Percentiles rank a stretch among this genome's conserved stretches.
Conservation (phyloP, 2,113 vertebrate genomes). For the Cacatua alba region DNA sequence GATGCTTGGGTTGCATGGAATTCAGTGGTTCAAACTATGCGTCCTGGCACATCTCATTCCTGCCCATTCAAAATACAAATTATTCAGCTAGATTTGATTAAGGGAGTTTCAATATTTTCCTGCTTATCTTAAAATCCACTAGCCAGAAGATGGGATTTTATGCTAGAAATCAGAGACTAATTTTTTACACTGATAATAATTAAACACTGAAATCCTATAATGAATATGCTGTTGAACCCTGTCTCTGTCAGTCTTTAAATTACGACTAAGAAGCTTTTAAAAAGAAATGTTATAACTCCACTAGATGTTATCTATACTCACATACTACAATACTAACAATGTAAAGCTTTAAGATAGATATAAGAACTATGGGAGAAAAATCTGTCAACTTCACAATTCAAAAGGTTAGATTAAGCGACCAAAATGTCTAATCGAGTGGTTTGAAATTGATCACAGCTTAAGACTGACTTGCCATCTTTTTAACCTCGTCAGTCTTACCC, state of each 20-base stretch:
- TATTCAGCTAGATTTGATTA: not conserved
- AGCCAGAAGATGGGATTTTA: not conserved
- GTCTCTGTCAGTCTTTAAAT: not conserved
- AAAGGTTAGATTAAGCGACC: not conserved
- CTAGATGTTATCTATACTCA: not conserved
- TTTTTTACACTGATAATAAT: not conserved
- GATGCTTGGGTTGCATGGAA: not conserved
- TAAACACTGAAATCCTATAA: not conserved
- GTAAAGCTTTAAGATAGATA: not conserved
- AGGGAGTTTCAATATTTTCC: not conserved
- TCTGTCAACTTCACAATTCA: not conserved
- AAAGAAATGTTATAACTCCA: not conserved
- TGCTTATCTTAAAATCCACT: not conserved
- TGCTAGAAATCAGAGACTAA: not conserved
- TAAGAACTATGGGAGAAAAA: not conserved
- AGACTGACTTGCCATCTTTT: not conserved
- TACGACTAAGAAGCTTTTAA: not conserved
- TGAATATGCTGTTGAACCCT: not conserved
- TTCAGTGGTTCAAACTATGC: not conserved
- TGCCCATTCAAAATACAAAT: not conserved
- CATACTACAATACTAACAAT: not conserved
- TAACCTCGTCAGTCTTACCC: not conserved
- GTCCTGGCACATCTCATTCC: not conserved
- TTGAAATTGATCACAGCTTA: not conserved
- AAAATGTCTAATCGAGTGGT: not conserved